These are phyloP conservation scores for Sander vitreus DNA, from an alignment of 2,113 vertebrate species.

Conservation along the genomic window DNA sequence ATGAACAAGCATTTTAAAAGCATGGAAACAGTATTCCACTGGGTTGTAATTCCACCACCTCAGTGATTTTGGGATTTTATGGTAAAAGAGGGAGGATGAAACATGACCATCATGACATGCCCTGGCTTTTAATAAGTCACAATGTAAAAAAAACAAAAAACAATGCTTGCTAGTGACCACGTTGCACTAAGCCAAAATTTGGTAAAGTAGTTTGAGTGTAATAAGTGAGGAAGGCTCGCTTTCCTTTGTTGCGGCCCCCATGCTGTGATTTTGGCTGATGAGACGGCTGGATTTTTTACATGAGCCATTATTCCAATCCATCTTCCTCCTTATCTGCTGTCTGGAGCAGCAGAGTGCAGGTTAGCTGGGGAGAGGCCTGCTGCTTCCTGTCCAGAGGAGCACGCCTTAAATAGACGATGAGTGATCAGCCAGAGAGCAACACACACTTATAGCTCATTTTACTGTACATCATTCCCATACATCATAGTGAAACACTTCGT, in stretches of 20 bases:
- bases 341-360: slow-evolving; percentile 51
- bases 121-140: neutral
- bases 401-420: slow-evolving; percentile 43
- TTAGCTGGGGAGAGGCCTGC: slow-evolving; percentile 58
- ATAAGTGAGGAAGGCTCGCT: slow-evolving; percentile 65
- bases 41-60: no score
- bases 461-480: slow-evolving; percentile 27
- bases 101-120: neutral
- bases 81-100: neutral
- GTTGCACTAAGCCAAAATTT: slow-evolving; percentile 41
- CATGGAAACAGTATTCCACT: no score
- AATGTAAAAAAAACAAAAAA: neutral
- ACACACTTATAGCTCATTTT: slow-evolving; percentile 25
- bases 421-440: slow-evolving; percentile 27
- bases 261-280: slow-evolving; percentile 66
- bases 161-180: slow-evolving; percentile 1
- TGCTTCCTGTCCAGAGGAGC: slow-evolving; percentile 36
- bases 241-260: slow-evolving; percentile 50
- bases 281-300: slow-evolving; percentile 54
- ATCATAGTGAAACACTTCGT: slow-evolving; percentile 16
- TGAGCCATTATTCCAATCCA: slow-evolving; percentile 65
- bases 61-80: neutral
- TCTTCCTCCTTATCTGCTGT: slow-evolving; percentile 66
- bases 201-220: slow-evolving; percentile 52
- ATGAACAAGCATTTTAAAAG: no score